Evolutionary conservation across 2,888 invertebrate genomes (phyloP).

Genomic region (Lampropteryx suffumata): DNA sequence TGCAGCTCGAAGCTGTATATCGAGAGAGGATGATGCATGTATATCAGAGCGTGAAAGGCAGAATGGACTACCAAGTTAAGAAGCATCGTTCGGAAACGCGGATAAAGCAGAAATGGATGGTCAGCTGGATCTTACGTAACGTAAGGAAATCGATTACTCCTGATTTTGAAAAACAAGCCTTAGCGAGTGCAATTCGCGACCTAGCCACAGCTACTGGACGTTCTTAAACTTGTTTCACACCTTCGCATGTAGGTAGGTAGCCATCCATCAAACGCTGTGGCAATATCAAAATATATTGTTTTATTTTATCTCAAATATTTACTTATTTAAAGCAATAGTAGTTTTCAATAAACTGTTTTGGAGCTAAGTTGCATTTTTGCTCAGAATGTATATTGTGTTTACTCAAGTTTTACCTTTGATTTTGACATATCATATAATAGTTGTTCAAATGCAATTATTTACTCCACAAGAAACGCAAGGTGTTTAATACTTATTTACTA

Average conservation of each 20-base stretch:
- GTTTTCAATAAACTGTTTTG: slow-evolving; percentile 8
- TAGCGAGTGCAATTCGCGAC: slow-evolving; percentile 92
- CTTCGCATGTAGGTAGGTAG: background rate
- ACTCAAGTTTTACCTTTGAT: slow-evolving; percentile 5
- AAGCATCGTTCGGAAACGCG: slow-evolving; percentile 88
- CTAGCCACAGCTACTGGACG: slow-evolving; percentile 86
- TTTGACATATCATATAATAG: background rate
- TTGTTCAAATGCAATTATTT: background rate
- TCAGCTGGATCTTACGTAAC: slow-evolving; percentile 92
- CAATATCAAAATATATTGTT: background rate
- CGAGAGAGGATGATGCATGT: slow-evolving; percentile 83
- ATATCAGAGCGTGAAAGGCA: slow-evolving; percentile 85
- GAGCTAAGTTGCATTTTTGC: slow-evolving; percentile 5
- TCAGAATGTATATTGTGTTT: slow-evolving; percentile 9
- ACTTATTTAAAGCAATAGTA: background rate
- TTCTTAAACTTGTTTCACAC: background rate
- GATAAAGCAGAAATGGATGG: slow-evolving; percentile 96
- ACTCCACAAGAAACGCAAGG: background rate
- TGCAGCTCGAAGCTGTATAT: slow-evolving; percentile 97
- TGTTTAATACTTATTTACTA: background rate
- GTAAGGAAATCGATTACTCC: slow-evolving; percentile 91
- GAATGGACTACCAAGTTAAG: slow-evolving; percentile 95
- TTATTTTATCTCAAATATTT: slow-evolving; percentile 1
- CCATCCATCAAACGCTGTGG: background rate
- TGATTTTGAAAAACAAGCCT: slow-evolving; percentile 93